Base-by-base conservation (phyloP, 2,888 invertebrate species). In the Ophion costatus region DNA sequence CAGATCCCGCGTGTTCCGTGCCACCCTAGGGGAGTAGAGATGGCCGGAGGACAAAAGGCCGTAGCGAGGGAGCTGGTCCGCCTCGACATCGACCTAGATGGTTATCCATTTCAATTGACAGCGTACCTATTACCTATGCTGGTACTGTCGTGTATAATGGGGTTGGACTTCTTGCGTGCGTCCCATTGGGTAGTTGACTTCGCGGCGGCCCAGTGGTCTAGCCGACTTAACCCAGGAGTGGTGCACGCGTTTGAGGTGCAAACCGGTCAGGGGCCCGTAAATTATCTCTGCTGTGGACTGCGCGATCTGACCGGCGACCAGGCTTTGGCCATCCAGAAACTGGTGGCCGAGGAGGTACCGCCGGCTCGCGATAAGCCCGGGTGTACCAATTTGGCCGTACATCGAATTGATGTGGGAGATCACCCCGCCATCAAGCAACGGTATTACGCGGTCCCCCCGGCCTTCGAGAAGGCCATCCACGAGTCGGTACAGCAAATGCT, bases 1-100 rank as follows among this genome's bases (percentile, higher is more conserved):
- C 80, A 85, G 3, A 77, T 89, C 38, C 57, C 80, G 10, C 24
- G 64, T 0, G 86, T 71, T 57, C 45, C 6, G 86, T 88, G 1
- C 24, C 80, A 11, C 0, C 67, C 67, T 0, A 33, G 67, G 0
- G 67, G 77, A 0, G 67, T 77, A 0, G 77, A 77, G 22, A 77
- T 67, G 67, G 77, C 77, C 0, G 67, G 59, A 0, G 77, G 57
- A 1, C 77, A 70, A 0, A 59, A 45, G 3, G 69, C 69, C 1
- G 45, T 51, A 0, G 70, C 70, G 0, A n/a, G n/a, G 2, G 61
- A 78, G 6, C 14, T 20, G 0, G 70, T 78, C 0, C 29, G 24
- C 20, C 51, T 57, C 0, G 11, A 9, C 11, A 63, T 78, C 0
- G 7, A 7, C 3, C 56, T 70, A 0, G 45, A 70, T 7, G 51